Base-by-base conservation (phyloP, 2,888 invertebrate genomes). In the Drosophila hamatofila region DNA sequence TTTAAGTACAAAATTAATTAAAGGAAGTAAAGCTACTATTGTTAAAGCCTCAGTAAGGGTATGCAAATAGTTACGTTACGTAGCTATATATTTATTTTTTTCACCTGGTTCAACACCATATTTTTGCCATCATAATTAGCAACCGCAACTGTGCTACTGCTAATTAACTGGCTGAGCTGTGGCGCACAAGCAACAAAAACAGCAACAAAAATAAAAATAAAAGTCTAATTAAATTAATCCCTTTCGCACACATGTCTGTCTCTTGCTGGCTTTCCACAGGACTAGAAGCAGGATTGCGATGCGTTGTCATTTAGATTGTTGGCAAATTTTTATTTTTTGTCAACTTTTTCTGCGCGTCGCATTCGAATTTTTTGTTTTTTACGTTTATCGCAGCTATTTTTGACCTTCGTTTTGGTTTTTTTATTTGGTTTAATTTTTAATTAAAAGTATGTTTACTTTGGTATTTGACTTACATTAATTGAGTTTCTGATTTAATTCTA, bases 361-460 rank as follows among this genome's bases (percentile, higher is more conserved):
- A 68, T 75, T 75, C 61, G 58, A 69, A 66, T 59, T 78, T 59
- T 78, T 60, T 18, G 49, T 59, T 35, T 83, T 83, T 75, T 64
- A 79, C 67, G 81, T 84, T 75, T 85, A 85, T 85, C 85, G 85
- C 85, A 85, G 85, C 85, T 88, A 88, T 88, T 85, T 85, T 85
- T 85, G 85, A 85, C 88, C 83, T 88, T 72, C 41, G 27, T 58
- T 80, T 73, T 64, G 46, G 35, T 49, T 73, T 66, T n/a, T n/a
- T n/a, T n/a, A n/a, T n/a, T 49, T 30, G 35, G 11, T 39, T 54
- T 69, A 35, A 18, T 44, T 35, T 35, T 4, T 55, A 37, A 1
- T 39, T 60, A 60, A 68, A 48, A 57, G 23, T 63, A 65, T 55
- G 23, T 63, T 70, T 74, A 66, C 54, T 71, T 74, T 74, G 25